Base-by-base conservation (phyloP, 2,888 invertebrate genomes). In the Chloroclystis v-ata region DNA sequence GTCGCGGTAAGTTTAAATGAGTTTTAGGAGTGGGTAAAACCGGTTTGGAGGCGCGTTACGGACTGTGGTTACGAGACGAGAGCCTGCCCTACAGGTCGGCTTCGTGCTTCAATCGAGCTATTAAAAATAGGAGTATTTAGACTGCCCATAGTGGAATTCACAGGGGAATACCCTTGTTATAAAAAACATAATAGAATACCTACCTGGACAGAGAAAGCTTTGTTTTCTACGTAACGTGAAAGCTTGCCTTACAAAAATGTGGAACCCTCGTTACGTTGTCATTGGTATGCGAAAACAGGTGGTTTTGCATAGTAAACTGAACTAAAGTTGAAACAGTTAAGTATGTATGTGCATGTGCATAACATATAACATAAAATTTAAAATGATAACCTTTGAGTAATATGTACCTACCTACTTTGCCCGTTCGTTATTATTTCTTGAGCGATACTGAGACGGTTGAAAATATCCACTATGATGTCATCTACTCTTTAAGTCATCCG, bases 1-100 rank as follows among this genome's bases (percentile, higher is more conserved):
- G 93, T 93, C 69, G 92, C 92, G 89, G 94, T 94, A 82, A 93
- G 94, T 93, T 72, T 59, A 61, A n/a, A 70, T 12, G 29, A 28
- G n/a, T 11, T 24, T 12, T 24, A 42, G 28, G 72, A 73, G 72
- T 72, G 69, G 68, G 69, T 54, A 49, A 12, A 83, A 85, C 84
- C 84, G 84, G 85, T 85, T 82, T 74, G 69, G 72, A 75, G 75
- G 71, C 71, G 74, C 73, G 75, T 69, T 69, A 69, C 65, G 72
- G 68, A 57, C 66, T 67, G 60, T 77, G 78, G 76, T 70, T 75
- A 49, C 78, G 68, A 73, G 69, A 67, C 70, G 75, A 76, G 75
- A 75, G 69, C 55, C 60, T 57, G 65, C 63, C 60, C 58, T 56
- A 44, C 43, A 48, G 44, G 55, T 37, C 26, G 29, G 38, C 14